Evolutionary conservation across 2,888 invertebrate species (phyloP), one percentile per base, ranked within the genome.

Genomic region (Griposia aprilina): DNA sequence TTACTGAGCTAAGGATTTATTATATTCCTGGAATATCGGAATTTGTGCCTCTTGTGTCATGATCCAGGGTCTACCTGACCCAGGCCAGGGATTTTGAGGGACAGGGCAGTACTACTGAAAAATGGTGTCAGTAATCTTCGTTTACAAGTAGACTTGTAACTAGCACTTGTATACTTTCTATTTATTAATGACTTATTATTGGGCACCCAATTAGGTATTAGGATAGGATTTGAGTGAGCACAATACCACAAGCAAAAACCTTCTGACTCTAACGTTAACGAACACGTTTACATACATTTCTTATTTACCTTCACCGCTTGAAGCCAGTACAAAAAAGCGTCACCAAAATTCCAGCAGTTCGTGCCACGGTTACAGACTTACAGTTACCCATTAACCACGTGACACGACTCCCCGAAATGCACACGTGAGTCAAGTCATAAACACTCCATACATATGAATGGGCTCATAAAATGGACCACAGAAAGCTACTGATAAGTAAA

Each of bases 361-460:
- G 26, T 50, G 71, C 23, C 36, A 41, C n/a, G 23, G 20, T 10
- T 41, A 73, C n/a, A n/a, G 73, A 73, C 36, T 36, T 50, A 52
- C 65, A 36, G 57, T 74, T 20, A 65, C 13, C 60, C 48, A 36
- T 63, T 7, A 59, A 3, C 36, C 68, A 74, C 74, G 73, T 83
- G 83, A 71, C 66, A 23, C 50, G 71, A 30, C 65, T 69, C 45
- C 20, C 11, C 36, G 52, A 80, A 69, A 55, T 20, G 66, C 63
- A 77, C 76, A 81, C 77, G 77, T 77, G 70, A 77, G 48, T 6
- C 15, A 57, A 76, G 82, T 60, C 82, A 70, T 77, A 82, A 63
- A 77, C 59, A 76, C 65, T 65, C 69, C 30, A 80, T 77, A 52
- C 59, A 80, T 80, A 82, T 80, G 65, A 82, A 81, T 82, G 81